Percentiles rank a stretch among this genome's conserved stretches.
These are phyloP conservation scores for Drosophila persimilis DNA, from an alignment of 1,140 invertebrate genomes.

Conservation along the genomic window DNA sequence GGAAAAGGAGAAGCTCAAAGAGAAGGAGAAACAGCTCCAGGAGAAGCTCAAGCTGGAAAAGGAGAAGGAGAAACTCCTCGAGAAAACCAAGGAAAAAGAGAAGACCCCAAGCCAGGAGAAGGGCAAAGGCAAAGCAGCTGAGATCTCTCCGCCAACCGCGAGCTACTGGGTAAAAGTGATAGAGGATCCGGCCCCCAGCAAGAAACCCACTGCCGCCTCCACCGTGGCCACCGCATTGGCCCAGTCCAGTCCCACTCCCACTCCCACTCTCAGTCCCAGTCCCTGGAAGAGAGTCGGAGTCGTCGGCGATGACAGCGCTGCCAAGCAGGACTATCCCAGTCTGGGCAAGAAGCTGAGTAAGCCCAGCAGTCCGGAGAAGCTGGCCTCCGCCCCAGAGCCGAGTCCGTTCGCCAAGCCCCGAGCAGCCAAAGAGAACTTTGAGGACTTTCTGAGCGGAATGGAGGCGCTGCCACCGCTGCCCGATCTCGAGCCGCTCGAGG, in stretches of 20 bases:
- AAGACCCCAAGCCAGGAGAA: conserved; percentile 1
- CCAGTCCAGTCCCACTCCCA: conserved; percentile 8
- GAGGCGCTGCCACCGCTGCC: conserved; percentile 69
- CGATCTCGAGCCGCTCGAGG: conserved; percentile 62
- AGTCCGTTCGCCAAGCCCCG: neutral
- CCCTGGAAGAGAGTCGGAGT: conserved; percentile 27
- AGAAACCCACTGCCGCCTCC: neutral
- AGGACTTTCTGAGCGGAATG: conserved; percentile 61
- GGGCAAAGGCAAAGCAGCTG: conserved; percentile 3
- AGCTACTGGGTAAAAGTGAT: conserved; percentile 20
- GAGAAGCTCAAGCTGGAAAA: conserved; percentile 6
- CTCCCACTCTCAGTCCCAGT: neutral
- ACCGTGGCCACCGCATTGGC: neutral
- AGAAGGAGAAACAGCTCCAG: conserved; percentile 10
- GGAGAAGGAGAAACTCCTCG: conserved; percentile 7
- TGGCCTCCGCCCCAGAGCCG: conserved; percentile 20
- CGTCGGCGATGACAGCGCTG: neutral
- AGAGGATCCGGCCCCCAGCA: conserved; percentile 2
- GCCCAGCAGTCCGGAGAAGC: conserved; percentile 25
- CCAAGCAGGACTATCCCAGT: conserved; percentile 37
- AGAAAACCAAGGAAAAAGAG: conserved; percentile 16
- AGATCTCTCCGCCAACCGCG: neutral
- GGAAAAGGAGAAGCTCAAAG: conserved; percentile 12
- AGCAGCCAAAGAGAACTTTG: conserved; percentile 42
- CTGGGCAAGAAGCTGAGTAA: conserved; percentile 23